phyloP scores from a whole-genome alignment of 30 jellyfish, hydroid and myxozoan genomes.

The Pseudorhiza aurosa region DNA sequence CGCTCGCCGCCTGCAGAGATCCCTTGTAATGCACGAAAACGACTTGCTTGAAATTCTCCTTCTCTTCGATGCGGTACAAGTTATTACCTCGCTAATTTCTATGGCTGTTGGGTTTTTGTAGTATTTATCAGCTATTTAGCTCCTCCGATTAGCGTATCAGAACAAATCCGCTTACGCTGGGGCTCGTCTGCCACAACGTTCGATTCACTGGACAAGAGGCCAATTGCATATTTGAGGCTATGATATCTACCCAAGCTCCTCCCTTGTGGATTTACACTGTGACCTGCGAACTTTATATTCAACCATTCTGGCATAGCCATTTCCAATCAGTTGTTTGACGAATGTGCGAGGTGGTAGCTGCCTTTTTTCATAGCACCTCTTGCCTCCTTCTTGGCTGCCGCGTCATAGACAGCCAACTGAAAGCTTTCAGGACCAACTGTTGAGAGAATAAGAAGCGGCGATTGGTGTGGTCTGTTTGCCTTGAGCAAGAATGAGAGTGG shows the following conservation, averaged over 20 bases:
- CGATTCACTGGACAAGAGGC: conserved; percentile 25
- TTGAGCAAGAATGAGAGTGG: background rate
- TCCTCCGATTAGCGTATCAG: background rate
- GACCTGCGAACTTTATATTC: conserved; percentile 23
- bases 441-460: background rate
- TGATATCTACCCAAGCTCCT: conserved; percentile 53
- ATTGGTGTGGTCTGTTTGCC: background rate
- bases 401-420: background rate
- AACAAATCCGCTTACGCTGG: conserved; percentile 2
- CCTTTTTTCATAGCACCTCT: background rate
- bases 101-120: background rate
- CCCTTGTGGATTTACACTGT: conserved; percentile 45
- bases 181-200: conserved; percentile 34
- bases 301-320: background rate
- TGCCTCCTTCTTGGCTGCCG: background rate
- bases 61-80: background rate
- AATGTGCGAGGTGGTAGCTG: background rate
- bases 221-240: conserved; percentile 65
- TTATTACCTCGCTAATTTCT: background rate
- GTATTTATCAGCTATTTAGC: background rate
- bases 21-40: too few species aligned
- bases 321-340: conserved; percentile 14
- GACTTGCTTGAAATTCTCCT: too few species aligned
- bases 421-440: background rate
- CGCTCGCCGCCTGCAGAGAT: too few species aligned